A percentile compares a stretch with the other conserved stretches of the same genome.
These are phyloP conservation scores for Aricia agestis DNA, from an alignment of 1,140 invertebrate genomes.

Conservation along the genomic window DNA sequence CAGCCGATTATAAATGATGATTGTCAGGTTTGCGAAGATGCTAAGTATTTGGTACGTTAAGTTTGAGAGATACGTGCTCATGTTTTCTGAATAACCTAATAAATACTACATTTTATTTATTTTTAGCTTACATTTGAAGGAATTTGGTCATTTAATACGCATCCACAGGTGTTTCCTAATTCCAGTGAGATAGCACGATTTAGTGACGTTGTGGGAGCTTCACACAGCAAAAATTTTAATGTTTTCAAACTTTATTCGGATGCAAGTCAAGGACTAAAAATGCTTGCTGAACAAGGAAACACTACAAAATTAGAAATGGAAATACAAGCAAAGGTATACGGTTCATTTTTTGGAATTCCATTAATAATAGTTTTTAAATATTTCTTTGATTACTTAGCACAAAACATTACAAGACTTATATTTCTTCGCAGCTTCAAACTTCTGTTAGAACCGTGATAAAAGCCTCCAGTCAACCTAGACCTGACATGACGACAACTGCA, in stretches of 20 bases:
- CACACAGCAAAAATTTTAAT: conserved; percentile 90
- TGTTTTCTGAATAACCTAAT: no score
- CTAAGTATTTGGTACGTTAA: conserved; percentile 51
- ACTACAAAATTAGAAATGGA: conserved; percentile 94
- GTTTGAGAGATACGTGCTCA: background rate
- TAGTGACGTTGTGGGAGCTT: conserved; percentile 98
- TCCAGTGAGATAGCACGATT: conserved; percentile 91
- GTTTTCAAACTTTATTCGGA: conserved; percentile 92
- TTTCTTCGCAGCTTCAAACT: conserved; percentile 40
- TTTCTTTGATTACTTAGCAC: background rate
- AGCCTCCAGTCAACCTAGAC: conserved; percentile 45
- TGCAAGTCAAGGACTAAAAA: conserved; percentile 91
- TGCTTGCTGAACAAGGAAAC: conserved; percentile 95
- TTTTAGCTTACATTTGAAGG: conserved; percentile 93
- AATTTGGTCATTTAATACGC: conserved; percentile 97
- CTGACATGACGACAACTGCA: conserved; percentile 45
- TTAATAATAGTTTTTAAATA: no score
- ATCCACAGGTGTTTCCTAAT: conserved; percentile 94
- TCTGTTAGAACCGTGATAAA: conserved; percentile 60
- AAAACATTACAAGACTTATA: background rate
- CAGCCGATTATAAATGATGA: conserved; percentile 53
- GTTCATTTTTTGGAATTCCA: no score
- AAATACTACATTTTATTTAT: background rate
- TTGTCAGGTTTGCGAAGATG: conserved; percentile 58
- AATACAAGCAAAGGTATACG: conserved; percentile 85